Conservation (phyloP, 2,888 invertebrate genomes). For the Eilema caniola region DNA sequence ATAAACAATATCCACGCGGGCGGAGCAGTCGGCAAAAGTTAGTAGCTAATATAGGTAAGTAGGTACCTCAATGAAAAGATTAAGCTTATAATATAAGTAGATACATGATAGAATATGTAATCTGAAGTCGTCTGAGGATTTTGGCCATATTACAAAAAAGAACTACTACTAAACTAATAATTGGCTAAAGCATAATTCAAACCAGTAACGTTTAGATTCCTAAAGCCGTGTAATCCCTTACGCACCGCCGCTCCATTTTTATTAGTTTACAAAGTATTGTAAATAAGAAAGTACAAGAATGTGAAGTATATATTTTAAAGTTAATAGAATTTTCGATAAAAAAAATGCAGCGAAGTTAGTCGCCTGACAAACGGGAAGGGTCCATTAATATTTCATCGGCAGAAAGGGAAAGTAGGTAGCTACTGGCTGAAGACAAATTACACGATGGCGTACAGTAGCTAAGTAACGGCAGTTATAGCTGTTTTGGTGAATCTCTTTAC, state of each 20-base stretch:
- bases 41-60: too few species aligned
- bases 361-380: background rate
- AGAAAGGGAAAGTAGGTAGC: background rate
- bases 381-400: background rate
- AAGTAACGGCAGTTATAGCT: background rate
- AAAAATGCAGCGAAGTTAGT: conserved; percentile 5
- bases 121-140: background rate
- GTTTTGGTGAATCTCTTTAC: background rate
- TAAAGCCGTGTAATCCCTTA: background rate
- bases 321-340: background rate
- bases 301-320: background rate
- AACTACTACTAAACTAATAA: too few species aligned
- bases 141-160: too few species aligned
- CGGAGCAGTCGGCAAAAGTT: too few species aligned
- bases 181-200: background rate
- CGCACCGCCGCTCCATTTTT: background rate
- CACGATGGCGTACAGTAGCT: background rate
- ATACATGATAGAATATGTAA: background rate
- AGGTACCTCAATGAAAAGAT: too few species aligned
- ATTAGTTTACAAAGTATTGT: background rate
- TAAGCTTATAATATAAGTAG: background rate
- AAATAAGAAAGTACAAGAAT: background rate
- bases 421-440: background rate
- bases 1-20: too few species aligned
- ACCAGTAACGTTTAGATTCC: background rate